These are phyloP conservation scores for Ischnura elegans DNA, from an alignment of 2,888 invertebrate species.

Conservation along the genomic window DNA sequence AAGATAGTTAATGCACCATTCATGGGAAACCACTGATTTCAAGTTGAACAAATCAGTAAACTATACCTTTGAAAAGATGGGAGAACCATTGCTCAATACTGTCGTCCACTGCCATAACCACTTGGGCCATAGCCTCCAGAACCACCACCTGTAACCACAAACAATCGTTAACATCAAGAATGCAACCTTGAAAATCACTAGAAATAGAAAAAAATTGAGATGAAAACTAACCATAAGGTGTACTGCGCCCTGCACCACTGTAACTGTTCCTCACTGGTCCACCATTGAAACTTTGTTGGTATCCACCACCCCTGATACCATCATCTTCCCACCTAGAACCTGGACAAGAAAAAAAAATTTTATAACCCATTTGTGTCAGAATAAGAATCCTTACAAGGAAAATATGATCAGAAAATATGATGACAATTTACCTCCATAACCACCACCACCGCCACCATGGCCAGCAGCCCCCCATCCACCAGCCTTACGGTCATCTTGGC, in stretches of 20 bases:
- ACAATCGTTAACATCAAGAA: neutral
- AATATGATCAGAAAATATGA: conserved; percentile 12
- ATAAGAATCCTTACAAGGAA: neutral
- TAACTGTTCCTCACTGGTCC: conserved; percentile 63
- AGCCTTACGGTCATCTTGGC: conserved; percentile 79
- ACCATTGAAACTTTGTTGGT: conserved; percentile 61
- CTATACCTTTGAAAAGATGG: conserved; percentile 39
- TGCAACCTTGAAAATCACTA: neutral
- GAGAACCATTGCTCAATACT: conserved; percentile 54
- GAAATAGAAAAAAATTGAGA: neutral
- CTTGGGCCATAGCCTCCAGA: conserved; percentile 58
- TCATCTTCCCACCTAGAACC: conserved; percentile 62
- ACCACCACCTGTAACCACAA: conserved; percentile 38
- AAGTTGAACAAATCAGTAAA: neutral
- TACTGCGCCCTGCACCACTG: conserved; percentile 46
- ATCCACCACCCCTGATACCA: conserved; percentile 63
- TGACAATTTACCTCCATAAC: neutral
- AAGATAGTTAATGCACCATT: neutral
- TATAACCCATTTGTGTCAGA: neutral
- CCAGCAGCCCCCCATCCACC: conserved; percentile 80
- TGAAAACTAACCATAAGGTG: conserved; percentile 49
- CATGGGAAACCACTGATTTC: neutral
- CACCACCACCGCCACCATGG: conserved; percentile 80
- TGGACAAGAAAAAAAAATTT: neutral
- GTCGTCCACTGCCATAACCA: conserved; percentile 56